A percentile compares a stretch with the other conserved stretches of the same genome.
These are phyloP conservation scores for Betta splendens DNA, from an alignment of 2,797 vertebrate species.

Conservation along the genomic window DNA sequence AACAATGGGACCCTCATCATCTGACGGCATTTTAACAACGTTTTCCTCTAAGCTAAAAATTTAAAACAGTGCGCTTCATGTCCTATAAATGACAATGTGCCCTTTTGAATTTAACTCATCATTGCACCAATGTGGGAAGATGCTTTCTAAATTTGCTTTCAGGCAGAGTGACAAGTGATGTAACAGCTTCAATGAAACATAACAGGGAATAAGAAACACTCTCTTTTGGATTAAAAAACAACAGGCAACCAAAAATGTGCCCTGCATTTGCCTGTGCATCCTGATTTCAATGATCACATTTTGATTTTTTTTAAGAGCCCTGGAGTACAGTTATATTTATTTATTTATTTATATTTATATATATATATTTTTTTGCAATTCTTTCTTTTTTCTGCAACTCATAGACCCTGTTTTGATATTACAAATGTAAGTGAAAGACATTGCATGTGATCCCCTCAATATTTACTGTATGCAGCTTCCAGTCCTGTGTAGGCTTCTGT, in stretches of 20 bases:
- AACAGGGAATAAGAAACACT: constrained; percentile 57
- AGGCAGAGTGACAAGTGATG: constrained; percentile 90
- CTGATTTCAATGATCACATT: constrained; percentile 57
- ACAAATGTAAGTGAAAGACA: constrained; percentile 59
- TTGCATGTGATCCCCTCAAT: constrained; percentile 59
- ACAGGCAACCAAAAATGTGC: constrained; percentile 83
- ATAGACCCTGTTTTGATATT: constrained; percentile 83
- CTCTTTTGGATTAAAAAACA: constrained; percentile 85
- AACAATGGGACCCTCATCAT: constrained; percentile 82
- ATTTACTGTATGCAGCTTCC: constrained; percentile 42
- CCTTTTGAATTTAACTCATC: constrained; percentile 91
- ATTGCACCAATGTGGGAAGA: constrained; percentile 62
- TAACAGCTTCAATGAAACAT: constrained; percentile 85
- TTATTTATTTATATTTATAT: too few relatives aligned
- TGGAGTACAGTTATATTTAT: constrained; percentile 44
- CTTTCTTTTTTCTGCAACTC: constrained; percentile 76
- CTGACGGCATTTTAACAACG: constrained; percentile 86
- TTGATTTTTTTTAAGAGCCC: constrained; percentile 60
- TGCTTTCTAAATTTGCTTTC: constrained; percentile 84
- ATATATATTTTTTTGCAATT: constrained; percentile 49
- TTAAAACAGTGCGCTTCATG: constrained; percentile 96
- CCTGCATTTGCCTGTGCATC: constrained; percentile 70
- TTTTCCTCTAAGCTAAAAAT: constrained; percentile 91
- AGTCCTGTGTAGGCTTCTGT: constrained; percentile 70
- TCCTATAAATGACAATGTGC: constrained; percentile 90